Evolutionary conservation across 2,797 vertebrate species (phyloP).

Genomic region (Sebastes iracundus): DNA sequence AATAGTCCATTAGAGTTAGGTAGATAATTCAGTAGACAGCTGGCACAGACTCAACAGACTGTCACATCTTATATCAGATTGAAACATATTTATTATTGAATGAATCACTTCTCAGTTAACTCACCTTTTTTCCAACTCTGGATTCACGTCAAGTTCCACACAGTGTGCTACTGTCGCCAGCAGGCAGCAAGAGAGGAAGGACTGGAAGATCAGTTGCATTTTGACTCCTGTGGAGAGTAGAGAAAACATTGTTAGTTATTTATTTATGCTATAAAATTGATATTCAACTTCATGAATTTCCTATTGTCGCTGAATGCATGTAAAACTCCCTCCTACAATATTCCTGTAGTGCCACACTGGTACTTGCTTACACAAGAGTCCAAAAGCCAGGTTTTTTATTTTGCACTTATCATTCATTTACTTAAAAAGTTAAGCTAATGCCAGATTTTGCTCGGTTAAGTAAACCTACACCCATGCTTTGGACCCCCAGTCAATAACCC

Average conservation of each 20-base stretch:
- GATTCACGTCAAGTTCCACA: slow-evolving; percentile 86
- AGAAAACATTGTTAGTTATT: slow-evolving; percentile 51
- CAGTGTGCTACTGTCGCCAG: slow-evolving; percentile 85
- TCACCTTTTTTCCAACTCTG: slow-evolving; percentile 91
- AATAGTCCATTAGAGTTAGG: slow-evolving; percentile 40
- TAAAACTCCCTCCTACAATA: slow-evolving; percentile 29
- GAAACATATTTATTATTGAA: slow-evolving; percentile 2
- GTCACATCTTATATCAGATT: not conserved
- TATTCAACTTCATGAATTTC: slow-evolving; percentile 50
- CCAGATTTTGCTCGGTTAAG: slow-evolving; percentile 78
- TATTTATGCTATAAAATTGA: slow-evolving; percentile 50
- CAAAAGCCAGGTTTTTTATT: slow-evolving; percentile 76
- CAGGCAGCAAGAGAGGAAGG: slow-evolving; percentile 88
- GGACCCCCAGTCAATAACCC: slow-evolving; percentile 67
- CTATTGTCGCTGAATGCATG: slow-evolving; percentile 33
- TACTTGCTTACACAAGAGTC: slow-evolving; percentile 78
- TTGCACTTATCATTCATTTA: slow-evolving; percentile 82
- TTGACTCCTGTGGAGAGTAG: slow-evolving; percentile 71
- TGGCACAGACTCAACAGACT: not conserved
- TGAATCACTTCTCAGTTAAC: slow-evolving; percentile 52
- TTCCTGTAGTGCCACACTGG: slow-evolving; percentile 19
- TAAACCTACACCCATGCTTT: slow-evolving; percentile 78
- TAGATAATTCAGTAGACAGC: slow-evolving; percentile 10
- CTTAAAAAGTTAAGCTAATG: slow-evolving; percentile 81
- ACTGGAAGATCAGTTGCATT: slow-evolving; percentile 89